These are phyloP conservation scores for Kudoa iwatai DNA, from an alignment of 30 jellyfish, hydroid and myxozoan species.

Conservation along the genomic window DNA sequence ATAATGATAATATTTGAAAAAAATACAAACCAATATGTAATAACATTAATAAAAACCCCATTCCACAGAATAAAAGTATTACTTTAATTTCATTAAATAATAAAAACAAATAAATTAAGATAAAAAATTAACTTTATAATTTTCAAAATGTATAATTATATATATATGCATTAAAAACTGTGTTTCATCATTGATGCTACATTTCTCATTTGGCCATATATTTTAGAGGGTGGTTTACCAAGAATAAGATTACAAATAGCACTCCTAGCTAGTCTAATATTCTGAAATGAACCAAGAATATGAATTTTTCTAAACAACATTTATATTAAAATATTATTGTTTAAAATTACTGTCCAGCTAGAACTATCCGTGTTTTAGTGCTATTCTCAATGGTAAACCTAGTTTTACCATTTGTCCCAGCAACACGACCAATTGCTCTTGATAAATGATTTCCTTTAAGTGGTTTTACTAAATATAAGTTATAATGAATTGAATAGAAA, in stretches of 20 bases:
- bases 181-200: background rate
- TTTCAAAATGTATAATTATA: too few relatives aligned
- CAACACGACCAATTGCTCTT: conserved; percentile 83
- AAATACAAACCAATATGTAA: too few relatives aligned
- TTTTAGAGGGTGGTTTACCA: conserved; percentile 5
- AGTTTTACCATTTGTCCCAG: conserved; percentile 88
- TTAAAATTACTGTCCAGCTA: conserved; percentile 26
- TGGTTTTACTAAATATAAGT: conserved; percentile 16
- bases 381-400: conserved; percentile 69
- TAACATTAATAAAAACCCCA: too few relatives aligned
- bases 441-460: conserved; percentile 88
- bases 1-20: too few relatives aligned
- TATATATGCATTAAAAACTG: background rate
- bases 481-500: background rate
- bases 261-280: conserved; percentile 45
- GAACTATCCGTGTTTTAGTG: conserved; percentile 50
- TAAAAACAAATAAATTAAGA: too few relatives aligned
- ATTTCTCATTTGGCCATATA: background rate
- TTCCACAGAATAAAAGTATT: too few relatives aligned
- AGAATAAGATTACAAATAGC: conserved; percentile 50
- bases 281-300: conserved; percentile 63
- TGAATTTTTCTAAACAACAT: conserved; percentile 18
- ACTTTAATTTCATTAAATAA: too few relatives aligned
- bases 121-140: too few relatives aligned
- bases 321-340: background rate